Evolutionary conservation across 2,113 vertebrate species (phyloP), one percentile per base, ranked within the genome.

Genomic region (Nanorana parkeri): DNA sequence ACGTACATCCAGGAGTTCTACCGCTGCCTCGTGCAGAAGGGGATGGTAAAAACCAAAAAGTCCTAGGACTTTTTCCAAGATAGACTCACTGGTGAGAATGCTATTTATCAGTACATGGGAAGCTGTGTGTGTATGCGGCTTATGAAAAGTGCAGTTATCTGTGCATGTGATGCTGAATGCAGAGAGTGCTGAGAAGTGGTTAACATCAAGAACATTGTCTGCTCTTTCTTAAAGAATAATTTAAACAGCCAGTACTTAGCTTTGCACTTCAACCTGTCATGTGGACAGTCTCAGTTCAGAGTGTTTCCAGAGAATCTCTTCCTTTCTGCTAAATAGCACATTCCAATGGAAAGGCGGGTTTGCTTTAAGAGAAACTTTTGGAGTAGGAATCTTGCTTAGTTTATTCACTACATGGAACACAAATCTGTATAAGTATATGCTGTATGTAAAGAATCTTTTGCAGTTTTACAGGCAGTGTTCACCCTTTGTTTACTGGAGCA

Each of bases 1-100:
- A 99, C 98, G 91, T 99, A 99, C 95, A 96, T 99, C 94, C 98
- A 99, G 95, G 98, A 99, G 91, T 98, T 97, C 96, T 99, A 99
- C 96, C 94, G 97, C 92, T 96, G 96, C 88, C 95, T 99, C 94
- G 98, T 98, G 93, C 96, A 95, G 93, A 98, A 98, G 92, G 97
- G 98, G 92, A 95, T 99, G 94, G 98, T 99, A 94, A 99, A 99
- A 97, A 98, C 96, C 95, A 98, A 99, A 97, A 96, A 96, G 95
- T 96, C 96, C 90, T 98, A 98, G 93, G 91, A 92, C 89, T 84
- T 85, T 87, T 84, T 85, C 90, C 86, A 84, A 83, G 88, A 13
- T 2, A 76, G 85, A 88, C 89, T 88, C 88, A 55, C 93, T 90
- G 94, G 93, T 94, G 93, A 94, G 93, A 93, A 92, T 58, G 36